A percentile compares a stretch with the other conserved stretches of the same genome.
Evolutionary conservation across 2,797 vertebrate species (phyloP).

Genomic region (Melanotaenia nigrans): DNA sequence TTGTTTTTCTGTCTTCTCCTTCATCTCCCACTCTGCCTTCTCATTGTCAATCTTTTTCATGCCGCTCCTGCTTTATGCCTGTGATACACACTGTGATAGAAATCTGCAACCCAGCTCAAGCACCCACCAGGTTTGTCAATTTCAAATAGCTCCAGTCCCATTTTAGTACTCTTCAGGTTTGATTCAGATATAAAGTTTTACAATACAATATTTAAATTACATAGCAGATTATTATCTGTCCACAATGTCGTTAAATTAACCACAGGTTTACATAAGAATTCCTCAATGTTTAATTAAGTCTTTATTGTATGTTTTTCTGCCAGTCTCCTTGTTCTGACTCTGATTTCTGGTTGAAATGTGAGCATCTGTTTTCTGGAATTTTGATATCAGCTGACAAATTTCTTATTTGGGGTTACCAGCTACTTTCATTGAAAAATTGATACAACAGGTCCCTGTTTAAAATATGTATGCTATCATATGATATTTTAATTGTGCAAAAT

Average conservation of each 20-base stretch:
- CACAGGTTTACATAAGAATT: background rate
- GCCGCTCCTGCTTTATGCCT: constrained; percentile 5
- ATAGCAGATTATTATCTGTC: background rate
- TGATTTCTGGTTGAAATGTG: background rate
- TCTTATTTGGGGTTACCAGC: background rate
- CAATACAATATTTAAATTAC: background rate
- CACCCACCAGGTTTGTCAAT: constrained; percentile 16
- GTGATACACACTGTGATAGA: constrained; percentile 17
- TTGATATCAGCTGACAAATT: background rate
- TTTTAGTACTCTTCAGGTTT: constrained; percentile 5
- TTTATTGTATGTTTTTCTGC: background rate
- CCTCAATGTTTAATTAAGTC: background rate
- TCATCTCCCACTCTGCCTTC: constrained; percentile 3
- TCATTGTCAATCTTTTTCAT: constrained; percentile 3
- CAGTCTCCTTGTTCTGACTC: background rate
- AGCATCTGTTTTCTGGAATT: background rate
- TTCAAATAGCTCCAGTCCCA: constrained; percentile 4
- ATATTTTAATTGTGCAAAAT: background rate
- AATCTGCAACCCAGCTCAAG: constrained; percentile 12
- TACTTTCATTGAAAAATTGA: background rate
- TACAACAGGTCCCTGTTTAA: background rate
- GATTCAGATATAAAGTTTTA: constrained; percentile 22
- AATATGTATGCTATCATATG: background rate
- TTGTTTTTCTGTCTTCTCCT: background rate
- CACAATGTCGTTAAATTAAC: background rate